phyloP scores from a whole-genome alignment of 1,140 invertebrate species.

The Tetraneura akinire region DNA sequence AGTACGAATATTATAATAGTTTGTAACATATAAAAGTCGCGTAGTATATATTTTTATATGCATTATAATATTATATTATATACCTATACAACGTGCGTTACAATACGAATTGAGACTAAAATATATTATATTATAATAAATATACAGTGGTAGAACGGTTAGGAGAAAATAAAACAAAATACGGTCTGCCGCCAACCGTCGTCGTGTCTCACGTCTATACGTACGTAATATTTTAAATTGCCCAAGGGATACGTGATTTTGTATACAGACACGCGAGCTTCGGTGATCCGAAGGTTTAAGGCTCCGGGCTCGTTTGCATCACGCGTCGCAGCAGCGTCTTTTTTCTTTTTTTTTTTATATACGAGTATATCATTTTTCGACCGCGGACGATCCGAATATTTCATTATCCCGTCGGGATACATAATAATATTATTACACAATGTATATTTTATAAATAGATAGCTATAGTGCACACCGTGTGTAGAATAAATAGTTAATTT shows the following conservation, averaged over 20 bases:
- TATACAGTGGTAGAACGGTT: too few species aligned
- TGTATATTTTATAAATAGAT: too few species aligned
- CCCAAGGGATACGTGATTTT: conserved; percentile 17
- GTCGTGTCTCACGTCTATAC: background rate
- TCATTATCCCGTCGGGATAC: background rate
- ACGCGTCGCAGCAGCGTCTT: too few species aligned
- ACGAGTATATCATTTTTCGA: too few species aligned
- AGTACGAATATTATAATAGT: too few species aligned
- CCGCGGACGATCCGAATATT: background rate
- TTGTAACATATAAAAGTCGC: too few species aligned
- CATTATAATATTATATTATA: too few species aligned
- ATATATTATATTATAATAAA: background rate
- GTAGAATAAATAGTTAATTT: too few species aligned
- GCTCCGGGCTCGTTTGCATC: background rate
- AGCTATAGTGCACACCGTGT: too few species aligned
- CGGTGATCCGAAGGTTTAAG: background rate
- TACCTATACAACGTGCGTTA: too few species aligned
- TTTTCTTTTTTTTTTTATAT: too few species aligned
- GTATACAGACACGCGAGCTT: background rate
- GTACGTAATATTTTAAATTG: background rate
- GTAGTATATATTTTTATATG: too few species aligned
- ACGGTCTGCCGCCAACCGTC: background rate
- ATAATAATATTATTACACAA: background rate
- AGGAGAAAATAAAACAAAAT: background rate
- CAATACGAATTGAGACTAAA: background rate